Conservation (phyloP, 2,113 vertebrate species). For the Vulpes lagopus region DNA sequence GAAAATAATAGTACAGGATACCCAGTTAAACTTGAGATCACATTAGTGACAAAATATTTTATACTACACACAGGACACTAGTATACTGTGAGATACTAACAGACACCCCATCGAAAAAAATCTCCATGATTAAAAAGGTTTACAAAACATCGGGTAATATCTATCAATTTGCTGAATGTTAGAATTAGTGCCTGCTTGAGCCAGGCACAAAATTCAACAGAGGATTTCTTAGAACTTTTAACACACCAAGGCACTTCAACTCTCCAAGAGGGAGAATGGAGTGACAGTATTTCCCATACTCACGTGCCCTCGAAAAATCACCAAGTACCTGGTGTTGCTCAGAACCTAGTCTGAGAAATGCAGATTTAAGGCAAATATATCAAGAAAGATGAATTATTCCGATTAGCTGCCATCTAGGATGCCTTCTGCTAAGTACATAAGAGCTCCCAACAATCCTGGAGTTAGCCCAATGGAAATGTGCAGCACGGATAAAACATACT, state of each 20-base stretch:
- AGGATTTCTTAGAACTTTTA: constrained; percentile 3
- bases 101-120: neutral
- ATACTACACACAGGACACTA: neutral
- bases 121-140: neutral
- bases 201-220: neutral
- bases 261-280: neutral
- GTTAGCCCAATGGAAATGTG: neutral
- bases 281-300: neutral
- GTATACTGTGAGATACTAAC: neutral
- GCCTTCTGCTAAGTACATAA: neutral
- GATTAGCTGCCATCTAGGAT: neutral
- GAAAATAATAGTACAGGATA: neutral
- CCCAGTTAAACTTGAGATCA: neutral
- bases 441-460: neutral
- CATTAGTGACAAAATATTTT: neutral
- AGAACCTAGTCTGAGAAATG: neutral
- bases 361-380: neutral
- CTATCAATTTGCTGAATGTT: neutral
- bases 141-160: neutral
- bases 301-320: neutral
- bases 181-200: neutral
- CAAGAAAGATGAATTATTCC: neutral
- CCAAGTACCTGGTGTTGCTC: neutral
- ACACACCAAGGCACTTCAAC: neutral
- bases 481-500: neutral